These are phyloP conservation scores for Ictalurus furcatus DNA, from an alignment of 2,113 vertebrate genomes.

Conservation along the genomic window DNA sequence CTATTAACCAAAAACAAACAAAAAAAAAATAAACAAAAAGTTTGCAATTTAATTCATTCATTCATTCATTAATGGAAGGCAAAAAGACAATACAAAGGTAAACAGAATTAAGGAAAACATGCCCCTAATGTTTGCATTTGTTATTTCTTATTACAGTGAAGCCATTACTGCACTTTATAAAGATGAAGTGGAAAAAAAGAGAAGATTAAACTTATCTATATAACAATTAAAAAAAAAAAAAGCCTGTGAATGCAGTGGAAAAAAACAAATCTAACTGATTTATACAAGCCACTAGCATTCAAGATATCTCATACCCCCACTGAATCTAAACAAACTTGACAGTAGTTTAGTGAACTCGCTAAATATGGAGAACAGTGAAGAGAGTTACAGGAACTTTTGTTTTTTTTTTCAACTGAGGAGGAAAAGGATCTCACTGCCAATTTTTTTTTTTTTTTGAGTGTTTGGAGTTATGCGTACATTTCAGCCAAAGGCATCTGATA, in stretches of 20 bases:
- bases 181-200: too few relatives aligned
- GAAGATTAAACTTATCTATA: too few relatives aligned
- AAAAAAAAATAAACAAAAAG: too few relatives aligned
- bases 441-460: background rate
- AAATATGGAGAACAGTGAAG: background rate
- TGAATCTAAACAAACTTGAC: background rate
- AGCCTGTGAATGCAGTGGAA: background rate
- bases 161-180: too few relatives aligned
- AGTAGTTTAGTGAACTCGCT: background rate
- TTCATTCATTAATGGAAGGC: too few relatives aligned
- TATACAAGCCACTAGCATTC: background rate
- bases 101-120: too few relatives aligned
- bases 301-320: background rate
- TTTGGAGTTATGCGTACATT: background rate
- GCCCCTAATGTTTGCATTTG: too few relatives aligned
- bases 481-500: background rate
- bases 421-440: background rate
- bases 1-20: too few relatives aligned
- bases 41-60: background rate
- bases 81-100: background rate
- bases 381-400: background rate
- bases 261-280: too few relatives aligned
- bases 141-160: too few relatives aligned
- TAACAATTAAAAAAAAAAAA: too few relatives aligned
- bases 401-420: background rate